phyloP scores from a whole-genome alignment of 2,888 invertebrate genomes.

The Perdita meconis region DNA sequence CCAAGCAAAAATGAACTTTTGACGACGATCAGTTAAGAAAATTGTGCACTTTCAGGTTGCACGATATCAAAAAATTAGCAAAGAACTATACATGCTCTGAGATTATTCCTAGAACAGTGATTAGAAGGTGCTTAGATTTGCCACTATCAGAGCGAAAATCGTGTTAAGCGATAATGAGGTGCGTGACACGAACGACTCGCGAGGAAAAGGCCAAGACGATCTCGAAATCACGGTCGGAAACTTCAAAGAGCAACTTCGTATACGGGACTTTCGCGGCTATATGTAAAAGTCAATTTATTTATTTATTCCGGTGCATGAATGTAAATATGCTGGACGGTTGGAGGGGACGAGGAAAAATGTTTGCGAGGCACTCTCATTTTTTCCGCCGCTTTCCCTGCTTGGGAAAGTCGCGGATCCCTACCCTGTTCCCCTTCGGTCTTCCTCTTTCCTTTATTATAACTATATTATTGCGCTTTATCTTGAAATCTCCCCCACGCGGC shows the following conservation, averaged over 20 bases:
- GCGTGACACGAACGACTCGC: slow-evolving; percentile 12
- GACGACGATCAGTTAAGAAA: no score
- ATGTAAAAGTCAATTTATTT: slow-evolving; percentile 61
- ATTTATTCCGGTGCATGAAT: slow-evolving; percentile 62
- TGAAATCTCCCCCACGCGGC: not conserved
- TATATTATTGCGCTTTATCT: not conserved
- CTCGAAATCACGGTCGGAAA: slow-evolving; percentile 37
- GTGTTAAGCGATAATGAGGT: slow-evolving; percentile 12
- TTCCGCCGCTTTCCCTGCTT: slow-evolving; percentile 63
- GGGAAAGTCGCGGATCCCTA: slow-evolving; percentile 56
- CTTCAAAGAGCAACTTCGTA: slow-evolving; percentile 34
- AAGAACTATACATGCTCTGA: not conserved
- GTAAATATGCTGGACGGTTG: slow-evolving; percentile 48
- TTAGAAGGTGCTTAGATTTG: slow-evolving; percentile 35
- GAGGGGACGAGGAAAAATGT: slow-evolving; percentile 51
- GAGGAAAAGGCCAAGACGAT: slow-evolving; percentile 25
- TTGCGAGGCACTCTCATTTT: slow-evolving; percentile 55
- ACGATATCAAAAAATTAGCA: no score
- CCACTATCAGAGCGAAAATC: slow-evolving; percentile 48
- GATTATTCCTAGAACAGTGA: slow-evolving; percentile 25
- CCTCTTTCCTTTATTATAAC: not conserved
- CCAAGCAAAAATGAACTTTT: no score
- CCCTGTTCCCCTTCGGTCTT: no score
- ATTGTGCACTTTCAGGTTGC: no score
- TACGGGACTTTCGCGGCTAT: slow-evolving; percentile 43